phyloP scores from a whole-genome alignment of 2,888 invertebrate genomes.

The Litoditis marina region DNA sequence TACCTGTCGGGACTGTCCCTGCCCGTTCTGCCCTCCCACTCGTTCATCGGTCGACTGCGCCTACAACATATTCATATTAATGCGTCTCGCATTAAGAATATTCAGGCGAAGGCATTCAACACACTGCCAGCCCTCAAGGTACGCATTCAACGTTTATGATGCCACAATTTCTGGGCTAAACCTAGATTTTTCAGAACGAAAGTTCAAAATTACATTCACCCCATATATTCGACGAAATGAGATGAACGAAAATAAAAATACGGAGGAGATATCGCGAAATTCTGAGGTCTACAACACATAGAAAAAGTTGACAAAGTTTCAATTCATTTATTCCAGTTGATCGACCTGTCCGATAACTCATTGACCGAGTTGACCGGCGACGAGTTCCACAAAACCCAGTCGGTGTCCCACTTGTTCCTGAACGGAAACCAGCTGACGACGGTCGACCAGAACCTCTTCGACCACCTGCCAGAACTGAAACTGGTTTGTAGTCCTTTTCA shows the following conservation, averaged over 20 bases:
- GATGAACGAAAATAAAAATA: no score
- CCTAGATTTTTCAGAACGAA: no score
- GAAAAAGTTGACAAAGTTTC: conserved; percentile 1
- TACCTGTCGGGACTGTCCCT: conserved; percentile 82
- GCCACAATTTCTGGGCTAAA: no score
- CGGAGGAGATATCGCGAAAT: no score
- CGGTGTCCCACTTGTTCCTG: conserved; percentile 42
- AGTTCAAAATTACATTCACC: no score
- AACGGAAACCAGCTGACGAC: conserved; percentile 41
- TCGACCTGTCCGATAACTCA: conserved; percentile 54
- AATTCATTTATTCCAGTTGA: conserved; percentile 25
- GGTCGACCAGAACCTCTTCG: conserved; percentile 31
- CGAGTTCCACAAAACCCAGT: conserved; percentile 43
- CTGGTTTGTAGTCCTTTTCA: conserved; percentile 28
- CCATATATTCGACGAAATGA: no score
- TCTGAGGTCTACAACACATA: no score
- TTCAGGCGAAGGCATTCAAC: conserved; percentile 57
- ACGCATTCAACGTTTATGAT: neutral
- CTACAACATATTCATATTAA: conserved; percentile 56
- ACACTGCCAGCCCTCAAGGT: conserved; percentile 48
- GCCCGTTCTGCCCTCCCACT: conserved; percentile 75
- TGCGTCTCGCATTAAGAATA: conserved; percentile 37
- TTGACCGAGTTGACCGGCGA: conserved; percentile 40
- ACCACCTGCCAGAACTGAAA: conserved; percentile 46
- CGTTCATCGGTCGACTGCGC: conserved; percentile 71